Evolutionary conservation across 37 sponge, comb jelly and placozoan species (phyloP), one percentile per base, ranked within the genome.

Genomic region (Beroe forskalii): DNA sequence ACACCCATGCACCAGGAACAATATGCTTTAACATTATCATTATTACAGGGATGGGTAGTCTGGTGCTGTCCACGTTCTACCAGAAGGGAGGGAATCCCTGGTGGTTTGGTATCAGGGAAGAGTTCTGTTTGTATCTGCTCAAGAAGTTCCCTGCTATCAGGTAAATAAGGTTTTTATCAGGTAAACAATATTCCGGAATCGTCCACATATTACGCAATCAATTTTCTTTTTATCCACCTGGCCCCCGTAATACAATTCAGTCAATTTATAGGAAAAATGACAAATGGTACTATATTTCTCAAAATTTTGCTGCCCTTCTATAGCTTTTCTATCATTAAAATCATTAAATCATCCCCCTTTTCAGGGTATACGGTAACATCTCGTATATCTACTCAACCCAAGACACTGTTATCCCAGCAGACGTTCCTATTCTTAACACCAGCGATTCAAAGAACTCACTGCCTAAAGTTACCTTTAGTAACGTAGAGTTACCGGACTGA

Each of bases 11-110:
- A n/a, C n/a, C n/a, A n/a, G n/a, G n/a, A n/a, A n/a, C n/a, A n/a
- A n/a, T n/a, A n/a, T n/a, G n/a, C n/a, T n/a, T n/a, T n/a, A n/a
- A n/a, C n/a, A n/a, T n/a, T n/a, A n/a, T n/a, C n/a, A n/a, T n/a
- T n/a, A n/a, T n/a, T n/a, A n/a, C n/a, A n/a, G n/a, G 55, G 12
- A 80, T 80, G 44, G 86, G 55, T 28, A 44, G 55, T 25, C 27
- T 80, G 44, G 86, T 80, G 30, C n/a, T 80, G 28, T 80, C 86
- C 23, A 44, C 86, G 17, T 80, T 80, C 86, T 80, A 80, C 55
- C 86, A 80, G 30, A 80, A 80, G 35, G 86, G 86, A 0, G 86
- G 86, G 30, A 80, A 80, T 80, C 86, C 86, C 25, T 80, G 86
- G 86, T 80, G 86, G 86, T 80, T 80, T 44, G 86, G 86, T 4